A percentile compares a stretch with the other conserved stretches of the same genome.
phyloP scores from a whole-genome alignment of 2,113 vertebrate species.

The Hucho hucho region DNA sequence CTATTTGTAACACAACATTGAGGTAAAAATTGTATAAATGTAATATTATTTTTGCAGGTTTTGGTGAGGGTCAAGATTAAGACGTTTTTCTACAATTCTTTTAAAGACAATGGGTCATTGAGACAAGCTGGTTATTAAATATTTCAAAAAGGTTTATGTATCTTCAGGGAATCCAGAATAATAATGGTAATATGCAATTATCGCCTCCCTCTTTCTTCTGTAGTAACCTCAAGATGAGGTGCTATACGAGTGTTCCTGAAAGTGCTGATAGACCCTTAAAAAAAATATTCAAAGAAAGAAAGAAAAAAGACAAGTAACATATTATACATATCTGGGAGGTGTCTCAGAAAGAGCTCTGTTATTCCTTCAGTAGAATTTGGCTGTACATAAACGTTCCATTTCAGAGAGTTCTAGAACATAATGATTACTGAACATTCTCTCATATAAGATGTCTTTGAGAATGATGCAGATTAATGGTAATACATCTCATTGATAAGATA shows the following conservation, averaged over 20 bases:
- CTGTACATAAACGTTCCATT: constrained; percentile 32
- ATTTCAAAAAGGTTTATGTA: constrained; percentile 78
- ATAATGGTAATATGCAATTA: constrained; percentile 97
- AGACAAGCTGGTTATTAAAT: constrained; percentile 80
- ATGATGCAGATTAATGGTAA: constrained; percentile 36
- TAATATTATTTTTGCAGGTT: background rate
- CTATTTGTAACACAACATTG: background rate
- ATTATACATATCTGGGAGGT: constrained; percentile 31
- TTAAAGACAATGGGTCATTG: constrained; percentile 36
- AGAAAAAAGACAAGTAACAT: constrained; percentile 34
- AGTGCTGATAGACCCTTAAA: constrained; percentile 40
- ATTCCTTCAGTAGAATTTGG: constrained; percentile 40
- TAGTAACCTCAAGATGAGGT: constrained; percentile 64
- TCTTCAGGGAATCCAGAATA: constrained; percentile 84
- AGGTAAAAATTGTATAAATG: background rate
- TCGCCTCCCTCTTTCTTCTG: constrained; percentile 85
- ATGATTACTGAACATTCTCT: constrained; percentile 24
- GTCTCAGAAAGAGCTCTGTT: constrained; percentile 48
- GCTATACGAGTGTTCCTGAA: constrained; percentile 56
- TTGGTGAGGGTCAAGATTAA: background rate
- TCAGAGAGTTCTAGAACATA: constrained; percentile 40
- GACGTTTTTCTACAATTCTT: background rate
- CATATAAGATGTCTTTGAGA: constrained; percentile 25
- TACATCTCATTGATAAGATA: constrained; percentile 35
- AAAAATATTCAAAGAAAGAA: constrained; percentile 23